phyloP scores from a whole-genome alignment of 2,888 invertebrate species.

The Chymomyza caudatula region DNA sequence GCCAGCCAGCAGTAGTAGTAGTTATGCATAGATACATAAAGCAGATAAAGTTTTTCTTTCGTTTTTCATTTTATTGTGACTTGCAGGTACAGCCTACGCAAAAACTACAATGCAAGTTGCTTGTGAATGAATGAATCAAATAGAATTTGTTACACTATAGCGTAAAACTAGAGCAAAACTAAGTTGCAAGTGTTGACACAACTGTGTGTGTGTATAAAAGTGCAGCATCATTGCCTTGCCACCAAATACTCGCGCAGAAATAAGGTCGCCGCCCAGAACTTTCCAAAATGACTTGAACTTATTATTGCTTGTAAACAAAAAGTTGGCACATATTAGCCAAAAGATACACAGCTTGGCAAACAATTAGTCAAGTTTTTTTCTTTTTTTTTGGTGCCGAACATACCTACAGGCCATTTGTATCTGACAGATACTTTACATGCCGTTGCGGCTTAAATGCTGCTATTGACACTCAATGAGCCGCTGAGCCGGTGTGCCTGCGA shows the following conservation, averaged over 20 bases:
- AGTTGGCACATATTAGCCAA: conserved; percentile 13
- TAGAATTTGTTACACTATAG: not conserved
- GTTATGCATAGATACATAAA: conserved; percentile 27
- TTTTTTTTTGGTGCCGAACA: conserved; percentile 14
- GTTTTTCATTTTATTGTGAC: not conserved
- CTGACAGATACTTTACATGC: conserved; percentile 48
- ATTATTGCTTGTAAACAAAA: not conserved
- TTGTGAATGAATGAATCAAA: not conserved
- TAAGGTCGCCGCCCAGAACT: no score
- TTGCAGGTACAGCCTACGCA: not conserved
- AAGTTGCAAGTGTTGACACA: not conserved
- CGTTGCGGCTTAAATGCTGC: conserved; percentile 30
- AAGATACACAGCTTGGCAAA: conserved; percentile 27
- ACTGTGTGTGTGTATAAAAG: not conserved
- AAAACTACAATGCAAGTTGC: not conserved
- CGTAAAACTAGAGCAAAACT: not conserved
- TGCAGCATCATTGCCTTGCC: not conserved
- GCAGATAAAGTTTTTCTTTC: not conserved
- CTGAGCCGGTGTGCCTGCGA: not conserved
- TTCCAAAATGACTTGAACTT: conserved; percentile 50
- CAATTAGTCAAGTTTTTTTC: conserved; percentile 46
- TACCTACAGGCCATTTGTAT: conserved; percentile 36
- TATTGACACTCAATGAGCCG: conserved; percentile 33
- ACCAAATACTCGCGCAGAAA: not conserved
- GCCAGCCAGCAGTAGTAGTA: conserved; percentile 3